Conservation (phyloP, 2,113 vertebrate genomes). For the Stictonetta naevosa region DNA sequence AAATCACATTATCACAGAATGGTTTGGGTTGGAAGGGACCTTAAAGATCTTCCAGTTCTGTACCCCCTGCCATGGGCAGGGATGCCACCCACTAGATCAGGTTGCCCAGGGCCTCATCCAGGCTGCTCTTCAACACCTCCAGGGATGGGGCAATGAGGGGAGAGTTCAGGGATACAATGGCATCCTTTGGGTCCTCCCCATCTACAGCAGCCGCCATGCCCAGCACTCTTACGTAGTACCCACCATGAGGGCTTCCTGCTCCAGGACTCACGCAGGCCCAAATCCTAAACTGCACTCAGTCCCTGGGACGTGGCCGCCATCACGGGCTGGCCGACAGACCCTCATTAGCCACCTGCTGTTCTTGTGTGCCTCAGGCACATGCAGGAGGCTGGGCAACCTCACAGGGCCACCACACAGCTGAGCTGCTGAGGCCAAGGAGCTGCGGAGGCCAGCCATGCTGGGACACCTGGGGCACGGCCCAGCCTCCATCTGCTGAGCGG, state of each 20-base stretch:
- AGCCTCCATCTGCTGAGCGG: background rate
- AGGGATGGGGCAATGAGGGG: background rate
- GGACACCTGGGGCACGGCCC: fast-evolving
- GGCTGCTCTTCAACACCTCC: no score
- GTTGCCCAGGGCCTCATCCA: no score
- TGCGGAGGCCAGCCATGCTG: background rate
- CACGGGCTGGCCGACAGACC: background rate
- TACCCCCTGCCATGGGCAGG: no score
- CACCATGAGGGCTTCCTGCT: background rate
- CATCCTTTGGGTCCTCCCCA: background rate
- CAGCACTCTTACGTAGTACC: no score
- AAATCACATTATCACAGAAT: no score
- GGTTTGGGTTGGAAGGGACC: no score
- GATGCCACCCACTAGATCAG: no score
- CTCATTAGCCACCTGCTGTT: background rate
- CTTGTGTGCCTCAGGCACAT: fast-evolving
- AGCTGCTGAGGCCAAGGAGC: background rate
- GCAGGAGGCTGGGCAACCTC: background rate
- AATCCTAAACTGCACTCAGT: background rate
- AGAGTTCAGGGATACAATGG: fast-evolving
- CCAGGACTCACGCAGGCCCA: background rate
- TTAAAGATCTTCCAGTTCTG: no score
- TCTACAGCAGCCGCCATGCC: background rate
- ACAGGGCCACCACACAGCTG: background rate
- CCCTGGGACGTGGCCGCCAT: background rate